A percentile compares a stretch with the other conserved stretches of the same genome.
Evolutionary conservation across 2,888 invertebrate genomes (phyloP).

Genomic region (Lottia gigantea): DNA sequence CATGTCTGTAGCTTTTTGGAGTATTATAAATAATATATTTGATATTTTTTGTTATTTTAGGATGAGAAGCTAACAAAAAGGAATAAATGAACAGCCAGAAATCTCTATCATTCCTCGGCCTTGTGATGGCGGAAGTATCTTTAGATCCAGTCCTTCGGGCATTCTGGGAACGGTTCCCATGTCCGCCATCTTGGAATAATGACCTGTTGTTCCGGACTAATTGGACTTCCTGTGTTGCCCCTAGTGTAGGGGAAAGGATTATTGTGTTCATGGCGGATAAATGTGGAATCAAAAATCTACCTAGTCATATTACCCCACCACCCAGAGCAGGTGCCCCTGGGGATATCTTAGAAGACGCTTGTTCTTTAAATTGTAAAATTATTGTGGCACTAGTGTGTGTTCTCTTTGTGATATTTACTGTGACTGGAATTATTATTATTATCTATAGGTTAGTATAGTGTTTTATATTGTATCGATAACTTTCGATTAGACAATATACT

Average conservation of each 20-base stretch:
- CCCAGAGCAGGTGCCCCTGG: background rate
- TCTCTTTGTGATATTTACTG: constrained; percentile 29
- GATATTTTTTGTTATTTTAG: background rate
- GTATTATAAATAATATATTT: background rate
- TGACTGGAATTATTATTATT: constrained; percentile 30
- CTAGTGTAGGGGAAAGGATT: constrained; percentile 33
- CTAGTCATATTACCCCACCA: constrained; percentile 17
- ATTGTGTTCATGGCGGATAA: constrained; percentile 38
- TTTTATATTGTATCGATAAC: background rate
- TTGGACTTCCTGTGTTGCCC: constrained; percentile 40
- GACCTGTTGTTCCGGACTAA: constrained; percentile 34
- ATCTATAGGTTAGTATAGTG: constrained; percentile 29
- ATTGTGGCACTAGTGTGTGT: constrained; percentile 32
- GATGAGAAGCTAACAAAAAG: background rate
- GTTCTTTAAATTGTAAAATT: constrained; percentile 31
- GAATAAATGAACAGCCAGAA: constrained; percentile 3
- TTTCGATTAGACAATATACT: background rate
- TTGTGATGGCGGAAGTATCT: constrained; percentile 25
- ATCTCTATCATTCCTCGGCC: constrained; percentile 19
- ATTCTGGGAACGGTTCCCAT: constrained; percentile 41
- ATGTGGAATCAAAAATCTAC: constrained; percentile 34
- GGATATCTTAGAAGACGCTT: constrained; percentile 22
- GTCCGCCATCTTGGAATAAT: constrained; percentile 42
- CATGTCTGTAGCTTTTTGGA: too few species aligned
- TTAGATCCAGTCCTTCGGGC: constrained; percentile 33